phyloP scores from a whole-genome alignment of 2,113 vertebrate species.

The Psophia crepitans region DNA sequence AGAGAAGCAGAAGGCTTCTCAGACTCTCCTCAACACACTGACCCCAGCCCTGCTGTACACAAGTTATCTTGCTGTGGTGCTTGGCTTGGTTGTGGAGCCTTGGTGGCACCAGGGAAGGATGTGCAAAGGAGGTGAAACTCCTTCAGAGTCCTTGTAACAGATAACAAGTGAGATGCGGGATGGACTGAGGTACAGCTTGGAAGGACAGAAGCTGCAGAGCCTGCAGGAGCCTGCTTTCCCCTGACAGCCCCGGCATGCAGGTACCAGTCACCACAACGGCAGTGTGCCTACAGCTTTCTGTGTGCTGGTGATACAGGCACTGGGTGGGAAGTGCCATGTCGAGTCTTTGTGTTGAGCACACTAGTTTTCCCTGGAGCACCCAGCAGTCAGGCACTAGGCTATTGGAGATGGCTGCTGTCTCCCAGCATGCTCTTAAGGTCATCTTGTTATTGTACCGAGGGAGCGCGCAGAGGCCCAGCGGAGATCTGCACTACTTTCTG shows the following conservation, averaged over 20 bases:
- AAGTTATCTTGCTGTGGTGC: background rate
- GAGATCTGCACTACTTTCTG: background rate
- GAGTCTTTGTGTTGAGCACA: background rate
- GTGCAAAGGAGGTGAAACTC: background rate
- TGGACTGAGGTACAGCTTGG: background rate
- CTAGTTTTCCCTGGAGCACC: background rate
- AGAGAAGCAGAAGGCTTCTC: background rate
- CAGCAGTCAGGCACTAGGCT: background rate
- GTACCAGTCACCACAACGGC: background rate
- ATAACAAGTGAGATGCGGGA: background rate
- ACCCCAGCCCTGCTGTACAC: background rate
- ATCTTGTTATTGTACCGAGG: accelerated
- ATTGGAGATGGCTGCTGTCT: background rate
- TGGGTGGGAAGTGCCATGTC: background rate
- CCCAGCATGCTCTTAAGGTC: background rate
- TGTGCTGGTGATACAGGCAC: background rate
- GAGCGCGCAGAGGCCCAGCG: background rate
- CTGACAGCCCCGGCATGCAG: background rate
- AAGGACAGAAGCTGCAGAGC: background rate
- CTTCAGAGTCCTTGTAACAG: background rate
- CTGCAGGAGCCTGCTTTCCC: background rate
- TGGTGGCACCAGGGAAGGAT: accelerated
- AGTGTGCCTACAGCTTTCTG: accelerated
- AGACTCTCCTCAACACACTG: background rate
- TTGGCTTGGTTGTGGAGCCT: background rate